Base-by-base conservation (phyloP, 2,888 invertebrate species). In the Idaea aversata region DNA sequence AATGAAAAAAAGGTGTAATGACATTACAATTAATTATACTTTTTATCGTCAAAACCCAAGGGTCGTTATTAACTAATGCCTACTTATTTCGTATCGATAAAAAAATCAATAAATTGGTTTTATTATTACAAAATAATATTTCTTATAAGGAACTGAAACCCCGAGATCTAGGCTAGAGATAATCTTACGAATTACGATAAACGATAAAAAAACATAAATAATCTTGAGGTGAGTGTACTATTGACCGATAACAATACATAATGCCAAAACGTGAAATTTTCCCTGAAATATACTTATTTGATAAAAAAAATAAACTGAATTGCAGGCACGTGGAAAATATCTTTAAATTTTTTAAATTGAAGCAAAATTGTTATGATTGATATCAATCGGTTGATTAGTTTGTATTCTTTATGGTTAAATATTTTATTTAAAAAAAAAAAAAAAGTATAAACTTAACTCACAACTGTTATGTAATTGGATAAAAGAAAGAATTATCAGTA, bases 201-300 rank as follows among this genome's bases (percentile, higher is more conserved):
- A 59, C 57, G 63, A 72, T 69, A 72, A 65, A 71, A 70, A 70
- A 15, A 62, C 65, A 13, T 13, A 47, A 62, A 70, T 73, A 72
- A 75, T 76, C 76, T 73, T 69, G 76, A 77, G 78, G 77, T 76
- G 81, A 81, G 77, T 75, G 79, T 83, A 79, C 77, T 78, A 75
- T 81, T 75, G 80, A 75, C 82, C 81, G 85, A 87, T 87, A 88
- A 75, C 78, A 75, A 77, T 15, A 7, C 15, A 58, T 16, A 58
- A 58, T 34, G 34, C 34, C 34, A 25, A 16, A 59, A 59, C 34
- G 7, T 25, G 34, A 59, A 59, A 59, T 78, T 80, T 78, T 77
- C 73, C 70, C 79, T 79, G 79, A 75, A 70, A 74, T 73, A 59
- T 25, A 25, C 25, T 25, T 25, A 76, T 72, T 73, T 74, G 71